These are phyloP conservation scores for Morpho helenor DNA, from an alignment of 2,888 invertebrate genomes.

Conservation along the genomic window DNA sequence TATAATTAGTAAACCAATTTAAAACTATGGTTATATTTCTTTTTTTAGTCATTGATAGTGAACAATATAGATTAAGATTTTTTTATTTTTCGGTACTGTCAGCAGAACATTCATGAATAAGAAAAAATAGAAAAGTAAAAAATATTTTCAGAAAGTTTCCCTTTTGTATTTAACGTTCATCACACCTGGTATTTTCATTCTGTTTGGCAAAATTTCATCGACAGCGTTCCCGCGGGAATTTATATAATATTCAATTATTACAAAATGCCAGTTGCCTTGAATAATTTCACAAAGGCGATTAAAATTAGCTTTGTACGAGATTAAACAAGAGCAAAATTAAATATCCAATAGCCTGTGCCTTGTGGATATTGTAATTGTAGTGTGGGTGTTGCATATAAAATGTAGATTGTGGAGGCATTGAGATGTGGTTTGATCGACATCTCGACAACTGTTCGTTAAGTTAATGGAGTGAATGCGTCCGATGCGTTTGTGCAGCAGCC, in stretches of 20 bases:
- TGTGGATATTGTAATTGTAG: conserved; percentile 51
- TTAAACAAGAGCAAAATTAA: conserved; percentile 37
- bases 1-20: too few relatives aligned
- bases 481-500: conserved; percentile 53
- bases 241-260: conserved; percentile 19
- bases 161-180: too few relatives aligned
- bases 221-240: conserved; percentile 11
- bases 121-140: too few relatives aligned
- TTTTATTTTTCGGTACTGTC: too few relatives aligned
- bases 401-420: conserved; percentile 58
- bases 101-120: too few relatives aligned
- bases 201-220: conserved; percentile 9
- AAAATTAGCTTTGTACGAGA: conserved; percentile 22
- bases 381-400: conserved; percentile 69
- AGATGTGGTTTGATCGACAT: conserved; percentile 74
- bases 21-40: too few relatives aligned
- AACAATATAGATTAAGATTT: too few relatives aligned
- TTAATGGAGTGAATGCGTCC: conserved; percentile 67
- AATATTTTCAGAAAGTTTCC: too few relatives aligned
- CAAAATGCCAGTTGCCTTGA: conserved; percentile 17
- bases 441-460: conserved; percentile 77
- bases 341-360: conserved; percentile 45
- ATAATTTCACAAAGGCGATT: conserved; percentile 22
- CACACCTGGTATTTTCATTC: too few relatives aligned
- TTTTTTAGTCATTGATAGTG: too few relatives aligned